These are phyloP conservation scores for Trissolcus basalis DNA, from an alignment of 1,140 invertebrate genomes.

Conservation along the genomic window DNA sequence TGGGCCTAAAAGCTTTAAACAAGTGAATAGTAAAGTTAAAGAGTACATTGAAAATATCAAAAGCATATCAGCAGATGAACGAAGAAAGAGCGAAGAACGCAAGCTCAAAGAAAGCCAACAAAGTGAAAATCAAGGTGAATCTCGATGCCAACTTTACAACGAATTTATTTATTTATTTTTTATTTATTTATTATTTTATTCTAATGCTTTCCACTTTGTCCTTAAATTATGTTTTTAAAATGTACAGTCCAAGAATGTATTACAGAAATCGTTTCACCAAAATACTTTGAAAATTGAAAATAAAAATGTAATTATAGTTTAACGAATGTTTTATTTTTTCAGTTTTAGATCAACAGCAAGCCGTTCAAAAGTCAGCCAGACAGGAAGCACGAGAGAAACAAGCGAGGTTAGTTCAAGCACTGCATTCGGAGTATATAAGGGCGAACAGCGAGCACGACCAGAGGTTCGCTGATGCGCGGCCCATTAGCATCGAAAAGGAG, in stretches of 20 bases:
- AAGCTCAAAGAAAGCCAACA: conserved; percentile 41
- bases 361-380: not conserved
- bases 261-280: too few relatives aligned
- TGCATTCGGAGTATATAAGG: conserved; percentile 14
- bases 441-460: conserved; percentile 20
- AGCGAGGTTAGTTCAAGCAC: not conserved
- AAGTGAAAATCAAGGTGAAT: conserved; percentile 41
- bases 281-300: too few relatives aligned
- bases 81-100: conserved; percentile 47
- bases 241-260: too few relatives aligned
- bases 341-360: too few relatives aligned
- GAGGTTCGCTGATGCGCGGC: conserved; percentile 8
- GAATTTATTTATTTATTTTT: too few relatives aligned
- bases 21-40: conserved; percentile 70
- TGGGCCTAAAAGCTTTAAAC: conserved; percentile 54
- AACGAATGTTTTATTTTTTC: too few relatives aligned
- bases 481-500: conserved; percentile 6
- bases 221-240: too few relatives aligned
- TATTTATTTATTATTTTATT: conserved; percentile 5
- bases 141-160: not conserved
- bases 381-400: not conserved
- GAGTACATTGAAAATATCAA: conserved; percentile 68
- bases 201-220: too few relatives aligned
- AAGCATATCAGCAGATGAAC: conserved; percentile 58
- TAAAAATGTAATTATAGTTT: too few relatives aligned